phyloP scores from a whole-genome alignment of 2,113 vertebrate species.

The Hippocampus comes region DNA sequence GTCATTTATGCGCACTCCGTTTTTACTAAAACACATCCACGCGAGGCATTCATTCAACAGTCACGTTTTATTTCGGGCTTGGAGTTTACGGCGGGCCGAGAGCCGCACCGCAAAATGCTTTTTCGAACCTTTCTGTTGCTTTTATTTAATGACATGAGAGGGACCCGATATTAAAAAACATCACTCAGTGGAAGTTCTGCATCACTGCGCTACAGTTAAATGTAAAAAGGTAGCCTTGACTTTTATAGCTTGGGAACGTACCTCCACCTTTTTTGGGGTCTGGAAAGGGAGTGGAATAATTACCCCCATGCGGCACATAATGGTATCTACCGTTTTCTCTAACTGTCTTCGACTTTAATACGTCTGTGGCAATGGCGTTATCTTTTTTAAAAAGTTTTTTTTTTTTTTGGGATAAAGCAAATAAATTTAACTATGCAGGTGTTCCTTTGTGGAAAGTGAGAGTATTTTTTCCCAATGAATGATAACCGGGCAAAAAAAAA shows the following conservation, averaged over 20 bases:
- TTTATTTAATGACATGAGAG: neutral
- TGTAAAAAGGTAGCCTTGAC: neutral
- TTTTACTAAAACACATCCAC: neutral
- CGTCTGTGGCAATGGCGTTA: neutral
- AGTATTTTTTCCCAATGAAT: neutral
- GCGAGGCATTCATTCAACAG: neutral
- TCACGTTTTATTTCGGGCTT: neutral
- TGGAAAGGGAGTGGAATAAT: neutral
- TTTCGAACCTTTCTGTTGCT: neutral
- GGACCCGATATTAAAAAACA: neutral
- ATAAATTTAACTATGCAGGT: slow-evolving; percentile 2
- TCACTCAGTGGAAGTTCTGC: neutral
- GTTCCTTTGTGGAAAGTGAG: neutral
- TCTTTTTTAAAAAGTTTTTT: neutral
- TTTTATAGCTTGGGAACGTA: slow-evolving; percentile 6
- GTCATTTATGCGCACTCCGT: neutral
- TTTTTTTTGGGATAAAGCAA: neutral
- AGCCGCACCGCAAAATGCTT: neutral
- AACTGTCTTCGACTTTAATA: neutral
- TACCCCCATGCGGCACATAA: neutral
- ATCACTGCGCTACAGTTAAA: neutral
- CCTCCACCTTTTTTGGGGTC: neutral
- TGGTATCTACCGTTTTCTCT: neutral
- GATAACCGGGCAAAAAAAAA: neutral
- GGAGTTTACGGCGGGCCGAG: neutral